Base-by-base conservation (phyloP, 2,113 vertebrate genomes). In the Dromiciops gliroides region DNA sequence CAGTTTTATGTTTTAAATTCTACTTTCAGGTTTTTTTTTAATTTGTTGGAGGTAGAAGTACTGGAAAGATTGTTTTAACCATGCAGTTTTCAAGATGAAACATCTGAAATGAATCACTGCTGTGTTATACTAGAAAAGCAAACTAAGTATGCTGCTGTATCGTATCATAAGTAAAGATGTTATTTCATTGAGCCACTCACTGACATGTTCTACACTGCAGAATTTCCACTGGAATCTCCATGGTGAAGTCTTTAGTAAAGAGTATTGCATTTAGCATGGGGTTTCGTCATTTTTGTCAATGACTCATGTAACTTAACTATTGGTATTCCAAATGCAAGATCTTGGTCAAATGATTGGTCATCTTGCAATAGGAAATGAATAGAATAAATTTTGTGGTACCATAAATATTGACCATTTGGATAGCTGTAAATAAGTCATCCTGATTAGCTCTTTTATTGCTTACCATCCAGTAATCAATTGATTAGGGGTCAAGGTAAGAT, bases 81-180 rank as follows among this genome's bases (percentile, higher is more conserved):
- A 50, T 89, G 83, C n/a, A 90, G 11, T 3, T 88, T 93, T 60
- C 89, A 91, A 12, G 47, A 11, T 83, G 53, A n/a, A 22, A 52
- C 60, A 93, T 94, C 93, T 95, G 94, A 94, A 94, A 90, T 96
- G 47, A 90, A 93, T 94, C 89, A 93, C 8, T 51, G 51, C 31
- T 47, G 60, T 95, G 7, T 83, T 83, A 44, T 83, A 19, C 67
- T 83, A 83, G 67, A 44, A 83, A 83, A 83, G 14, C 51, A 94
- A 2, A 83, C 75, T 94, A 83, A 89, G 75, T 50, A 50, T 37
- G 16, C 48, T 23, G 48, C 6, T 92, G 52, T n/a, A 48, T 92
- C 31, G 51, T 93, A 90, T 96, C 67, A 83, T 83, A 83, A 93
- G 90, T 28, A 94, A 94, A 91, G 25, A 0, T 31, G 3, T 28